Evolutionary conservation across 2,888 invertebrate genomes (phyloP), one percentile per base, ranked within the genome.

Genomic region (Macrophya alboannulata): DNA sequence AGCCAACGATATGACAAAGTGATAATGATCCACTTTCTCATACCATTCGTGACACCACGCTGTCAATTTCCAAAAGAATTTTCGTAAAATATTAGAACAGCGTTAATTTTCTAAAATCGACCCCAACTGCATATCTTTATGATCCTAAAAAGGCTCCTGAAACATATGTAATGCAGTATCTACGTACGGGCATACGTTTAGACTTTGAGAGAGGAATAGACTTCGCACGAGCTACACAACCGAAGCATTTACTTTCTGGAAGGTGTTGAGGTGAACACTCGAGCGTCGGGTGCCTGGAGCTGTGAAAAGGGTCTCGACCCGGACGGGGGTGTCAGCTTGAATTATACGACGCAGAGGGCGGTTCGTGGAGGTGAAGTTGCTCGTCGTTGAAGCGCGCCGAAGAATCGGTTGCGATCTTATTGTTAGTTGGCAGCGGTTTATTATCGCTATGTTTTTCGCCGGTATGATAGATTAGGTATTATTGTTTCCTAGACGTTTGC

Each of bases 221-320:
- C 21, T 71, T 43, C 76, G 31, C 74, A 21, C 15, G 5, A 25
- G 62, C 43, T 43, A 55, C 59, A 85, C 82, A 59, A 51, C 48
- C 43, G 0, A 71, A 25, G 82, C 43, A 31, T 83, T 65, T 85
- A 84, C 89, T 88, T 88, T 87, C 85, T 71, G 87, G 88, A 88
- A 90, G 92, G 92, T 90, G 92, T 90, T 88, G 90, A 90, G 90
- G 90, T 89, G 90, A 90, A 89, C 86, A 89, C 89, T 89, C 87
- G 89, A 88, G 88, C 90, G 89, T 90, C 88, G 89, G 89, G 89
- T 87, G 91, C 90, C 90, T 86, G 86, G 86, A 91, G 90, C 90
- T 88, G 89, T 89, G 90, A 90, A 90, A 90, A 90, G 91, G 91
- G 89, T 89, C 90, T 83, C 83, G 71, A 83, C 83, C 82, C 86